These are phyloP conservation scores for Hycleus cichorii DNA, from an alignment of 1,140 invertebrate genomes.

Conservation along the genomic window DNA sequence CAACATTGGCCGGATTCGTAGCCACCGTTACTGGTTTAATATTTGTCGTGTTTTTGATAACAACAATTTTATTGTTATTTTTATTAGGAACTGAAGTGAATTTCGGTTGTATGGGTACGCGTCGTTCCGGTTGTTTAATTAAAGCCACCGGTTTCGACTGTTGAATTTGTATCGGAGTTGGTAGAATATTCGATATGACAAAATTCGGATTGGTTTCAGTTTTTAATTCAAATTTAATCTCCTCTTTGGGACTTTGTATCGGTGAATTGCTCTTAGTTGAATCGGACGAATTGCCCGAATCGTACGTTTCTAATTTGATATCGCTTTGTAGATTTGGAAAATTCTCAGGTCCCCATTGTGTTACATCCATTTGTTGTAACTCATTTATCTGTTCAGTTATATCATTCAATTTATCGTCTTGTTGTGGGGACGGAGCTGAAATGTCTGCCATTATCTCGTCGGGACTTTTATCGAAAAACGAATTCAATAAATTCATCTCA, in stretches of 20 bases:
- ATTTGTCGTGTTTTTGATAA: conserved; percentile 22
- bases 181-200: conserved; percentile 1
- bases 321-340: conserved; percentile 21
- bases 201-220: conserved; percentile 16
- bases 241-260: not conserved
- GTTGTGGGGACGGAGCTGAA: conserved; percentile 13
- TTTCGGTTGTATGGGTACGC: conserved; percentile 27
- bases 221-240: conserved; percentile 19
- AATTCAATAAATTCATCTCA: conserved; percentile 33
- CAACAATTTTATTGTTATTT: conserved; percentile 20
- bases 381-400: conserved; percentile 20
- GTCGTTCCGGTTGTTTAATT: conserved; percentile 15
- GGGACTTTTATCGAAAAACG: conserved; percentile 31
- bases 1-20: conserved; percentile 15
- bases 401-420: conserved; percentile 8
- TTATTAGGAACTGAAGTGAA: conserved; percentile 14
- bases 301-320: conserved; percentile 21
- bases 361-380: conserved; percentile 24
- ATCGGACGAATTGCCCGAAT: conserved; percentile 6
- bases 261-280: conserved; percentile 9
- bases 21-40: not conserved
- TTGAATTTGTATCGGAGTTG: conserved; percentile 1
- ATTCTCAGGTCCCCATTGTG: conserved; percentile 17
- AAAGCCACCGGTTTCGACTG: conserved; percentile 2
- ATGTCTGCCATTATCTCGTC: conserved; percentile 36